Evolutionary conservation across 1,140 invertebrate species (phyloP), one percentile per base, ranked within the genome.

Genomic region (Ceratina australensis): DNA sequence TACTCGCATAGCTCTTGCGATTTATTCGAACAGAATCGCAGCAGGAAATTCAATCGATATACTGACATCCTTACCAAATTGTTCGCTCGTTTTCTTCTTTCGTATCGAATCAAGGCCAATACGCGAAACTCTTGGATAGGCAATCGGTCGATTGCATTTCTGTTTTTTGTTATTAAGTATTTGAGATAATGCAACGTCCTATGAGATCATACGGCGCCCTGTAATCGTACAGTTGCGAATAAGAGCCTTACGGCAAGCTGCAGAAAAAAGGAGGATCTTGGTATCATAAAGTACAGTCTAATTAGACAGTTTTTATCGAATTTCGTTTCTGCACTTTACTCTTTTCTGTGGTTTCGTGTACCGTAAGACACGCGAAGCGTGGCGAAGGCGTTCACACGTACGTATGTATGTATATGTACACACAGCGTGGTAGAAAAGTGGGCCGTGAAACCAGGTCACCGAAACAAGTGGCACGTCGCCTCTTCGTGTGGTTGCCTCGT

Each of bases 381-480:
- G 60, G 81, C 80, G 78, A 71, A 80, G 83, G 81, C 74, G 79
- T 84, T 77, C 79, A 79, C 73, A 71, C 47, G 74, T 63, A 71
- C 5, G 86, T 83, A 83, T 80, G 86, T n/a, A n/a, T 84, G 86
- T 83, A 42, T 42, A 42, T 42, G 33, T 42, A 42, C 10, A 42
- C 10, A 42, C 33, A 42, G 33, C 10, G 33, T 72, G 74, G 67
- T 54, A 65, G 75, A 88, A 87, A 92, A 91, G 89, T 91, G 80
- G 91, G 89, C 89, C 91, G 91, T 83, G 88, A 86, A 92, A 92
- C 91, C 91, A 91, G 91, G 91, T 89, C 91, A 92, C 87, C 89
- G 91, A 91, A 90, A 92, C 90, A 92, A 92, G 91, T 92, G 86
- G 91, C 90, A 92, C 91, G 87, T 81, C 90, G 60, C 54, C 67